phyloP scores from a whole-genome alignment of 1,140 invertebrate species.

The Eriocheir sinensis region DNA sequence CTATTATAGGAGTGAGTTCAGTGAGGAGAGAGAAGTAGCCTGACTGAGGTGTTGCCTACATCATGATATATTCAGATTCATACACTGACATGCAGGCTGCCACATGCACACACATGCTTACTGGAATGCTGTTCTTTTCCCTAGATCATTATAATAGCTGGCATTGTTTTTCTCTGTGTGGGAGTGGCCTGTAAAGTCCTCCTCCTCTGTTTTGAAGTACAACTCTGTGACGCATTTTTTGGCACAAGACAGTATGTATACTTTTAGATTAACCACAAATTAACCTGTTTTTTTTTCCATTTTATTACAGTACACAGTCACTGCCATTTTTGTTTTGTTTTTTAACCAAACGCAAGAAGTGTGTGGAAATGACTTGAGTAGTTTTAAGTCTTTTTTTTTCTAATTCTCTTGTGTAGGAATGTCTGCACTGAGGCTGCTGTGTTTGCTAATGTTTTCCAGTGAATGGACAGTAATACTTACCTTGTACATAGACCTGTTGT shows the following conservation, averaged over 20 bases:
- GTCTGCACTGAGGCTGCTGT: not conserved
- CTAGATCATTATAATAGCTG: not conserved
- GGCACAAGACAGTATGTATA: not conserved
- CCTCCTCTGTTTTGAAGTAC: not conserved
- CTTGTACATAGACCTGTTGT: not conserved
- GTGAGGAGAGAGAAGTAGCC: conserved; percentile 10
- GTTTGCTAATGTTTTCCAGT: not conserved
- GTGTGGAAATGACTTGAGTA: not conserved
- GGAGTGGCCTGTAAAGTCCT: not conserved
- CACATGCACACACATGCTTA: not conserved
- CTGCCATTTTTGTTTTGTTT: not conserved
- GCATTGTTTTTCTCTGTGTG: not conserved
- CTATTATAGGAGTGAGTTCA: not conserved
- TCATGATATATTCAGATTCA: not conserved
- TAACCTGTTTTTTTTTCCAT: no score
- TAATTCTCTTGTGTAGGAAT: not conserved
- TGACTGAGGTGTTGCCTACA: not conserved
- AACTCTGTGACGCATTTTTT: not conserved
- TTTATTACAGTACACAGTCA: not conserved
- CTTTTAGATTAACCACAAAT: not conserved
- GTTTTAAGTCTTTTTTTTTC: not conserved
- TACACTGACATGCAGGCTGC: not conserved
- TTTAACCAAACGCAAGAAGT: not conserved
- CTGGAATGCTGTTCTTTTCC: not conserved
- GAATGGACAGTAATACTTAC: not conserved